phyloP scores from a whole-genome alignment of 2,888 invertebrate species.

The Notodonta dromedarius region DNA sequence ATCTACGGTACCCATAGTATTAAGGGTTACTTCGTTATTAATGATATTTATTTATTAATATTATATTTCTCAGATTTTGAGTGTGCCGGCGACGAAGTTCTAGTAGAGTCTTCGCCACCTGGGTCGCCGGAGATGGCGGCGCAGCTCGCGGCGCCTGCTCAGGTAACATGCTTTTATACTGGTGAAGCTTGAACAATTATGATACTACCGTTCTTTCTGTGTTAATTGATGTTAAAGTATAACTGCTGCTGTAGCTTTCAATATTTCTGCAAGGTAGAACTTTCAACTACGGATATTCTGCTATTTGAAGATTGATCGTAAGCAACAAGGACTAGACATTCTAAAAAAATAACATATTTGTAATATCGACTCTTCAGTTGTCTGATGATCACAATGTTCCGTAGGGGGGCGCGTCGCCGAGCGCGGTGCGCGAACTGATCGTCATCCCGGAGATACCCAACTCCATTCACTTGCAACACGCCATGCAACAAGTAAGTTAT shows the following conservation, averaged over 20 bases:
- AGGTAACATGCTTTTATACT: conserved; percentile 51
- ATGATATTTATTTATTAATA: background rate
- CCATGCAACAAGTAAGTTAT: conserved; percentile 74
- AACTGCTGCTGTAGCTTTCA: too few relatives aligned
- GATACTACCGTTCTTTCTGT: too few relatives aligned
- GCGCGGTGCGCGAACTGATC: conserved; percentile 73
- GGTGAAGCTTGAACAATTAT: too few relatives aligned
- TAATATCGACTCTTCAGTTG: too few relatives aligned
- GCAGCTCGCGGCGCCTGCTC: conserved; percentile 72
- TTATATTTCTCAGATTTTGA: conserved; percentile 75
- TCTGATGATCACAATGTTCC: too few relatives aligned
- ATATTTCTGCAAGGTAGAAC: too few relatives aligned
- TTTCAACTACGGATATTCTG: too few relatives aligned
- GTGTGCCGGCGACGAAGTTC: conserved; percentile 81
- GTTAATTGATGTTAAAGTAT: background rate
- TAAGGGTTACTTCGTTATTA: too few relatives aligned
- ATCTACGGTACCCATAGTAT: too few relatives aligned
- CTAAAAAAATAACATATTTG: too few relatives aligned
- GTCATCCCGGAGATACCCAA: conserved; percentile 77
- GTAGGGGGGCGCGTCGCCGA: conserved; percentile 57
- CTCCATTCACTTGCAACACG: conserved; percentile 76
- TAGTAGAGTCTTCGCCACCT: conserved; percentile 80
- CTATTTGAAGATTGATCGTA: too few relatives aligned
- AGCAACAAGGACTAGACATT: too few relatives aligned
- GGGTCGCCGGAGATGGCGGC: conserved; percentile 79